Conservation (phyloP, 2,797 vertebrate species). For the Hirundo rustica region DNA sequence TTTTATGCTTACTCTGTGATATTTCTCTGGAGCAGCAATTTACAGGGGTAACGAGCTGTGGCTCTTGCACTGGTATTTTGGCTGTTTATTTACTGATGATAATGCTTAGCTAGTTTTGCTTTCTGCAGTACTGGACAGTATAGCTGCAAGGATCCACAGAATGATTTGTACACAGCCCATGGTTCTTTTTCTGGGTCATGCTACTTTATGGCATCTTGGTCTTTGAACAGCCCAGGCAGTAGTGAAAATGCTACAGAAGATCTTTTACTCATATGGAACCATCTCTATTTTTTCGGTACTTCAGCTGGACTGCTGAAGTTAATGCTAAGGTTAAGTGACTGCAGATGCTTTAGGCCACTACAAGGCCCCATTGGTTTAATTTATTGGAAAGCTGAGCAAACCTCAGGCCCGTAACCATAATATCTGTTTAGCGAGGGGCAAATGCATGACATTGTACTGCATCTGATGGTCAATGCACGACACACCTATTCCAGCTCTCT, state of each 20-base stretch:
- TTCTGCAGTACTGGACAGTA: neutral
- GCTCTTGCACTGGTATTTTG: neutral
- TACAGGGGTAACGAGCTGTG: neutral
- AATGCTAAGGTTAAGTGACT: neutral
- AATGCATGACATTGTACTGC: neutral
- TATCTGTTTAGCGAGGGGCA: neutral
- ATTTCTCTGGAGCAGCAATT: slow-evolving; percentile 8
- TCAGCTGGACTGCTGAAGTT: neutral
- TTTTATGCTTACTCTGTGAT: neutral
- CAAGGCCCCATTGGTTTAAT: neutral
- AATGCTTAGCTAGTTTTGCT: neutral
- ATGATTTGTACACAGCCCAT: neutral
- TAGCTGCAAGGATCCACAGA: neutral
- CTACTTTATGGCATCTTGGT: neutral
- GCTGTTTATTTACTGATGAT: neutral
- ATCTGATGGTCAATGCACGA: neutral
- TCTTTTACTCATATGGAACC: neutral
- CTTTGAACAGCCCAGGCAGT: neutral
- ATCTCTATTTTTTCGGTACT: neutral
- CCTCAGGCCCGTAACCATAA: neutral
- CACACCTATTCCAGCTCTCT: neutral
- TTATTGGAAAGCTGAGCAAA: neutral
- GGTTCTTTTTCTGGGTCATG: neutral
- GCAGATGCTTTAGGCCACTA: neutral
- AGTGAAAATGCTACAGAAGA: neutral